A percentile compares a stretch with the other conserved stretches of the same genome.
Conservation (phyloP, 2,113 vertebrate species). For the Papio anubis region DNA sequence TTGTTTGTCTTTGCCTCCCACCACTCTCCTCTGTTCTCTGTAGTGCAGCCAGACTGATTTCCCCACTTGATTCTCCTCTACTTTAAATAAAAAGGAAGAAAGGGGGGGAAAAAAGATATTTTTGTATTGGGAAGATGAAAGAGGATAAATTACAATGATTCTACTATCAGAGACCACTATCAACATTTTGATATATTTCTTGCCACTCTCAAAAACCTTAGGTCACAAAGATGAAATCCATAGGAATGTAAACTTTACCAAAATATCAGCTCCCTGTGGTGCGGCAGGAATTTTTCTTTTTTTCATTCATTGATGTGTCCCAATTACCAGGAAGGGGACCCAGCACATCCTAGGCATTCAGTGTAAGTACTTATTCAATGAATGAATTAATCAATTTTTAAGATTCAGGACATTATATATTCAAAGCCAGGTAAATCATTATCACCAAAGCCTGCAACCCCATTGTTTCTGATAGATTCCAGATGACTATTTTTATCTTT, state of each 20-base stretch:
- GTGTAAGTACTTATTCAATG: background rate
- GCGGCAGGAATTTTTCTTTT: background rate
- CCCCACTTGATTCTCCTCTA: background rate
- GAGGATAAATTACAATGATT: background rate
- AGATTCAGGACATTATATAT: background rate
- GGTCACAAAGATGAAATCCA: background rate
- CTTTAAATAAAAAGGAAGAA: conserved; percentile 6
- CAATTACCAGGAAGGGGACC: background rate
- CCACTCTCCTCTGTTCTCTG: background rate
- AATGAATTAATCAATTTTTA: background rate
- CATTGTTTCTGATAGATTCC: background rate
- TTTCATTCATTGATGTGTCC: background rate
- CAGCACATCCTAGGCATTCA: background rate
- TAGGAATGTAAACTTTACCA: background rate
- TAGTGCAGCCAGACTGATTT: background rate
- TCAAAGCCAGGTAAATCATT: background rate
- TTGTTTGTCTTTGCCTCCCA: background rate
- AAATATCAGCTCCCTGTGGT: background rate
- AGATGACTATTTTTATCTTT: background rate
- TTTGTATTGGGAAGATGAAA: background rate
- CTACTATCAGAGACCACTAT: background rate
- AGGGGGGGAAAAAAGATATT: background rate
- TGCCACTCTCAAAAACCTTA: background rate
- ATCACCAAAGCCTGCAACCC: background rate
- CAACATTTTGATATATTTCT: background rate